phyloP scores from a whole-genome alignment of 2,797 vertebrate species.

The Ambastaia sidthimunki region DNA sequence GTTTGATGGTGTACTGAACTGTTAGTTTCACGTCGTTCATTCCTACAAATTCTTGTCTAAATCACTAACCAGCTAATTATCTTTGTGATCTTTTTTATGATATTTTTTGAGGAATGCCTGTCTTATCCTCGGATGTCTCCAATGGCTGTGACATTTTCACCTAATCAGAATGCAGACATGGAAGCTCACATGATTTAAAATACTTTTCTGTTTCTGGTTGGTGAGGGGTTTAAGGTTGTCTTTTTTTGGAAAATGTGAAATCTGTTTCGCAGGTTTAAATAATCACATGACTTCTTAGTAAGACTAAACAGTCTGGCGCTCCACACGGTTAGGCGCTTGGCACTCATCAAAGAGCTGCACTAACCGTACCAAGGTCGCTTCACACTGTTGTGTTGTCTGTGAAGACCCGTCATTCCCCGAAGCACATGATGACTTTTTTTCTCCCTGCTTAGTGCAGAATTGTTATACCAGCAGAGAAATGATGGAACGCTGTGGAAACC shows the following conservation, averaged over 20 bases:
- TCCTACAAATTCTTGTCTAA: too few relatives aligned
- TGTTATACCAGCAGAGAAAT: not conserved
- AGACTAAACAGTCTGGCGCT: not conserved
- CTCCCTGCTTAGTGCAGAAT: constrained; percentile 35
- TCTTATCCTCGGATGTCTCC: too few relatives aligned
- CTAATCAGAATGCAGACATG: not conserved
- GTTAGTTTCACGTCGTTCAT: not conserved
- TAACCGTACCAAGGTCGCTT: constrained; percentile 14
- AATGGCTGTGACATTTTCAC: too few relatives aligned
- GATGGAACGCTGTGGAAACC: constrained; percentile 1
- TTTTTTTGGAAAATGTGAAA: not conserved
- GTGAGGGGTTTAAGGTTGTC: not conserved
- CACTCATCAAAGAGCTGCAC: constrained; percentile 31
- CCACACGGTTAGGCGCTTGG: not conserved
- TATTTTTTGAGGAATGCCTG: too few relatives aligned
- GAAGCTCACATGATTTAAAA: not conserved
- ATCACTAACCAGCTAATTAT: too few relatives aligned
- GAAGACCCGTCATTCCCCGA: constrained; percentile 17
- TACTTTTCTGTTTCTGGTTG: not conserved
- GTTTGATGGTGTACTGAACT: not conserved
- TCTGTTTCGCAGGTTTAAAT: not conserved
- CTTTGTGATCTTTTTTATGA: too few relatives aligned
- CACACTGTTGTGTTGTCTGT: constrained; percentile 6
- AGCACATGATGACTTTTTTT: constrained; percentile 34
- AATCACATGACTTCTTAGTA: not conserved